phyloP scores from a whole-genome alignment of 1,140 invertebrate genomes.

The Sitobion miscanthi region DNA sequence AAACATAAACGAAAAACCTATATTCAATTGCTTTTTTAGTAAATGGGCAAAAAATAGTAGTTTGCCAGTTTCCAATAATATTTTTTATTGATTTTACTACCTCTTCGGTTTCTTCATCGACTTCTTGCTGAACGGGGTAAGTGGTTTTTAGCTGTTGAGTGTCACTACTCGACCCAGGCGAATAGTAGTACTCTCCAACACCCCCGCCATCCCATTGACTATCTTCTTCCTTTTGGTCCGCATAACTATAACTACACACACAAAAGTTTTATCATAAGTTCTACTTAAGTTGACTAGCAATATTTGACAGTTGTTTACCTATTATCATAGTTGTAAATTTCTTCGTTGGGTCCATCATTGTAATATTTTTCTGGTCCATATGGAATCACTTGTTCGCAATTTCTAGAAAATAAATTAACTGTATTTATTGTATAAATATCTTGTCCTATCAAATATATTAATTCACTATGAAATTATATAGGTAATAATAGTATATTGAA shows the following conservation, averaged over 20 bases:
- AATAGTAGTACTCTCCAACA: constrained; percentile 47
- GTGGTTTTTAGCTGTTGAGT: constrained; percentile 41
- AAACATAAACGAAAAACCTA: not conserved
- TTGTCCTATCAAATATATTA: not conserved
- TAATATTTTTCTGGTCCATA: constrained; percentile 43
- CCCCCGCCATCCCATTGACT: constrained; percentile 50
- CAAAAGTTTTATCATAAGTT: not conserved
- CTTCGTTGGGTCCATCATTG: not conserved
- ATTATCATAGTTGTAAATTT: constrained; percentile 44
- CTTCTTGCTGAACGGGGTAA: constrained; percentile 46
- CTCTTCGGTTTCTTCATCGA: constrained; percentile 48
- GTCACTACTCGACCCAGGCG: constrained; percentile 47
- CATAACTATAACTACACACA: constrained; percentile 42
- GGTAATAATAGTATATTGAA: too few relatives aligned
- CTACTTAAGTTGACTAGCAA: not conserved
- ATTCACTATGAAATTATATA: not conserved
- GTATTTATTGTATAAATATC: too few relatives aligned
- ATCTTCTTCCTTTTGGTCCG: constrained; percentile 47
- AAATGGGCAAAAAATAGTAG: constrained; percentile 4
- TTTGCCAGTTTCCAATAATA: not conserved
- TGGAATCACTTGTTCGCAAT: constrained; percentile 40
- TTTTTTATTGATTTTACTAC: constrained; percentile 37
- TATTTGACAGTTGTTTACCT: not conserved
- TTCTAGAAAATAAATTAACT: constrained; percentile 7
- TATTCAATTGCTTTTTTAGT: not conserved